Evolutionary conservation across 2,888 invertebrate species (phyloP).

Genomic region (Oscheius onirici): DNA sequence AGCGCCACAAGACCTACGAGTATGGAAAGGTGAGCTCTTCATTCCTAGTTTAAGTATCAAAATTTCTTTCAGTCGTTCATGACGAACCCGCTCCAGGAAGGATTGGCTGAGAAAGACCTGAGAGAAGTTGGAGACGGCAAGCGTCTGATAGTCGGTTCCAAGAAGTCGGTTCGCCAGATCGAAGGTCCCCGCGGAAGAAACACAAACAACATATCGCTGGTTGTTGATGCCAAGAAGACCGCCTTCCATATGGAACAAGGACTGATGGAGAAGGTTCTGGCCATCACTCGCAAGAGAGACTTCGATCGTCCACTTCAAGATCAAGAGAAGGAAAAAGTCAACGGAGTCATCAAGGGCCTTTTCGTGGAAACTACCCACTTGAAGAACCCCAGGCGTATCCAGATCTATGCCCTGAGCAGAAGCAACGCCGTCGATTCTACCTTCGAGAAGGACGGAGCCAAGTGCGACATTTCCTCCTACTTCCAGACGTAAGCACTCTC

Average conservation of each 20-base stretch:
- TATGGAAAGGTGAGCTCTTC: conserved; percentile 11
- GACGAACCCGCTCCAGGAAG: conserved; percentile 27
- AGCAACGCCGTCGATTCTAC: neutral
- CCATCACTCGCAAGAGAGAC: neutral
- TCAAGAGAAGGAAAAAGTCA: conserved; percentile 1
- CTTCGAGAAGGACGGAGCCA: conserved; percentile 8
- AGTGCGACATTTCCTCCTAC: conserved; percentile 38
- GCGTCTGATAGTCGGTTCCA: conserved; percentile 38
- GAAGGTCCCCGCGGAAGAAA: conserved; percentile 47
- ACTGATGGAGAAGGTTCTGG: conserved; percentile 26
- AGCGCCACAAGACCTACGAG: neutral
- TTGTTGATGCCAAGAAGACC: conserved; percentile 46
- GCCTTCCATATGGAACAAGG: conserved; percentile 41
- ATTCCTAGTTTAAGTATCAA: conserved; percentile 20
- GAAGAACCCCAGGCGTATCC: conserved; percentile 14
- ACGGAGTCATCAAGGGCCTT: conserved; percentile 35
- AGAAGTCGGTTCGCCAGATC: conserved; percentile 41
- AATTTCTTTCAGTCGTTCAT: conserved; percentile 43
- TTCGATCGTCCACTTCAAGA: neutral
- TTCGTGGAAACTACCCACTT: conserved; percentile 21
- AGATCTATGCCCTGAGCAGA: neutral
- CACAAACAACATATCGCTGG: conserved; percentile 15
- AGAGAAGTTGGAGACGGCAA: conserved; percentile 47
- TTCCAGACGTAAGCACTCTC: conserved; percentile 36
- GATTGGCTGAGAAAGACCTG: conserved; percentile 33